These are phyloP conservation scores for Drosophila ogumai DNA, from an alignment of 1,140 invertebrate genomes.

Conservation along the genomic window DNA sequence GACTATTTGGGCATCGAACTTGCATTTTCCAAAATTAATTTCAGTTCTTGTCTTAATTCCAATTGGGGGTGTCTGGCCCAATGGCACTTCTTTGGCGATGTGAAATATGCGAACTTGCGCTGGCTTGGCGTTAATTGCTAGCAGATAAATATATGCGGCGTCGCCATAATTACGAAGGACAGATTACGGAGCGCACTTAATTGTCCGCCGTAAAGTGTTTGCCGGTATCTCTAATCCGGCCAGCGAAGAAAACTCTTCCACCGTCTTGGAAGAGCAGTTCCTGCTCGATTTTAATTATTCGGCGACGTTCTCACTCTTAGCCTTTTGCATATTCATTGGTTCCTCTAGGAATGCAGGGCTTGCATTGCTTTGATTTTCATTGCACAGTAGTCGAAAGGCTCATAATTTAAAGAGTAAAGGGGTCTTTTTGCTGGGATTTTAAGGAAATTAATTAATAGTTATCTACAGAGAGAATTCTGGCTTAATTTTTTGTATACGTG, in stretches of 20 bases:
- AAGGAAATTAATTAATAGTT: background rate
- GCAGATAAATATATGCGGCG: conserved; percentile 73
- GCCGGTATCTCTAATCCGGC: conserved; percentile 57
- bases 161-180: conserved; percentile 81
- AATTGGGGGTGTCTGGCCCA: conserved; percentile 29
- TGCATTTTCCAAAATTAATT: background rate
- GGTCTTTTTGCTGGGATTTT: background rate
- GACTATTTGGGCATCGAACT: background rate
- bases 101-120: conserved; percentile 65
- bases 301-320: conserved; percentile 49
- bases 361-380: conserved; percentile 69
- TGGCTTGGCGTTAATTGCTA: conserved; percentile 71
- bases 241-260: conserved; percentile 17
- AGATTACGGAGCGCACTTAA: conserved; percentile 75
- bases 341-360: background rate
- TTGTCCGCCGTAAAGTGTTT: conserved; percentile 72
- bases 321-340: conserved; percentile 73
- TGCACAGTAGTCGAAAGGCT: conserved; percentile 20
- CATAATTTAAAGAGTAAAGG: conserved; percentile 1
- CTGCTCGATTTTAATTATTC: conserved; percentile 77
- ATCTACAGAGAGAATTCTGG: background rate
- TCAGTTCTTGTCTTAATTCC: conserved; percentile 19
- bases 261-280: conserved; percentile 26
- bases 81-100: conserved; percentile 52
- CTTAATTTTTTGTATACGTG: background rate